Evolutionary conservation across 2,113 vertebrate genomes (phyloP), one percentile per base, ranked within the genome.

Genomic region (Camelus dromedarius): DNA sequence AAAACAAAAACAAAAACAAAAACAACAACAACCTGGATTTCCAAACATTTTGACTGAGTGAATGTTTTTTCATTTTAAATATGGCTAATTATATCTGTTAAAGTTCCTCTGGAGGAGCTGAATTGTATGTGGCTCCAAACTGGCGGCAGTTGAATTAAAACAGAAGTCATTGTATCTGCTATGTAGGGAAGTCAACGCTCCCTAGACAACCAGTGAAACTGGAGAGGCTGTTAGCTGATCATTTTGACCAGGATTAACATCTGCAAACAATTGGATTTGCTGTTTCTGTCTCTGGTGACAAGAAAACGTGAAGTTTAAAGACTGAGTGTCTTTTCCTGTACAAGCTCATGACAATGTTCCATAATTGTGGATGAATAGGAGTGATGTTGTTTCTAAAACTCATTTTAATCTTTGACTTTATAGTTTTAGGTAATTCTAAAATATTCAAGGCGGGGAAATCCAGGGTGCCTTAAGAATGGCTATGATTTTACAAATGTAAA

Each of bases 291-390:
- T 58, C 50, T 87, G 70, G 66, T 89, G 75, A 96, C 54, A 87
- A 73, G 76, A 52, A 96, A 96, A 95, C 12, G 58, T 83, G 92
- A 87, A 79, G 13, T 97, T 97, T 94, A 97, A 95, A 90, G 96
- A 50, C 48, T 94, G 88, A 96, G 54, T 87, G 18, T 77, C 35
- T 70, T 83, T 75, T 87, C 62, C 4, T 90, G 11, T 70, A 62
- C n/a, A 95, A 97, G 12, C 16, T 85, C 19, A 50, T 86, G 20
- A 89, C 24, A 46, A 1, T 13, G 54, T 52, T 89, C 1, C 24
- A n/a, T 26, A 93, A 72, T 35, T 97, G 7, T 60, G 56, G 20
- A 86, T 73, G 60, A 92, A 89, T 5, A 95, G 19, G 32, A 88
- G 66, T 6, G 16, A 15, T 58, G 87, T 1, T 52, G 7, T 46